Base-by-base conservation (phyloP, 2,113 vertebrate genomes). In the Bufo bufo region DNA sequence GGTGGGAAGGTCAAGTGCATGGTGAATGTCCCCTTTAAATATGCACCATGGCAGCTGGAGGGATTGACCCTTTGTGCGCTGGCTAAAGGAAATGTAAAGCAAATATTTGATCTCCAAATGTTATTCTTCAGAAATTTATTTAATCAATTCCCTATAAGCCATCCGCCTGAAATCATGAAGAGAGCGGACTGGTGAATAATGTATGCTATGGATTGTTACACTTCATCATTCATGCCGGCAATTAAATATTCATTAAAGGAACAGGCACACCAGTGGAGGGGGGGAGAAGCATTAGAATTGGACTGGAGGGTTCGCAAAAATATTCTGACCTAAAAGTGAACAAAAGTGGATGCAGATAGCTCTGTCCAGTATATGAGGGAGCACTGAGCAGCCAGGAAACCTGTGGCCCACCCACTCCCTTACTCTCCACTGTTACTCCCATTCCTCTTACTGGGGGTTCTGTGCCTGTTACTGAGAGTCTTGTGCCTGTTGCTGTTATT, bases 171-270 rank as follows among this genome's bases (percentile, higher is more conserved):
- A 79, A 86, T 86, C 69, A 86, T 86, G 85, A 19, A 86, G 79
- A 13, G 11, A 43, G 11, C n/a, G 81, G n/a, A 69, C 74, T 65
- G 58, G 47, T 69, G 63, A 83, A 80, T 86, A 86, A 86, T 86
- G 75, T 20, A 86, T 86, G 19, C 3, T 84, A 59, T 77, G 87
- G 45, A 77, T 83, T 84, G 47, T 78, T 47, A 43, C 6, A 43
- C 65, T 84, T 87, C n/a, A 88, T 84, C 72, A 77, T 84, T 88
- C 52, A 84, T 88, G 23, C 58, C 14, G 17, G 14, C n/a, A 16
- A 69, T 83, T 3, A 88, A 88, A 88, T 66, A 88, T 88, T 84
- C 56, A 83, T 88, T 13, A 10, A 7, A 82, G 12, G 17, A 59
- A 19, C 11, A 7, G 0, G 56, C 7, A 8, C 43, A 23, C 33